A percentile compares a stretch with the other conserved stretches of the same genome.
Evolutionary conservation across 2,888 invertebrate genomes (phyloP).

Genomic region (Bellardia pandia): DNA sequence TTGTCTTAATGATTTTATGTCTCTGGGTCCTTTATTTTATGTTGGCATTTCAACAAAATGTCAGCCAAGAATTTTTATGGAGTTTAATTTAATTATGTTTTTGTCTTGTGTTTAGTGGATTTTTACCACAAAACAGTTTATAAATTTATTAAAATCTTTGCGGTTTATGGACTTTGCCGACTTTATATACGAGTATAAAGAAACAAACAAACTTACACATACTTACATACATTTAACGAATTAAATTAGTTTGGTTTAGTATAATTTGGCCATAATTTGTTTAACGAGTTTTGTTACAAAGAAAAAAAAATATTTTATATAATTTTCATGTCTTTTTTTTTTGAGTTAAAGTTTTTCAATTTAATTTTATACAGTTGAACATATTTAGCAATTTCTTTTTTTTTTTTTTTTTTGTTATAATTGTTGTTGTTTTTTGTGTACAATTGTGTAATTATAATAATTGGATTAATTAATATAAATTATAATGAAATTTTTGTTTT

Average conservation of each 20-base stretch:
- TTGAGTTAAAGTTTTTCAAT: slow-evolving; percentile 8
- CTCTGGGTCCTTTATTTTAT: background rate
- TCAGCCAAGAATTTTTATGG: slow-evolving; percentile 35
- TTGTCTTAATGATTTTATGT: slow-evolving; percentile 42
- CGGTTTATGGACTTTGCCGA: background rate
- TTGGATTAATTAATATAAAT: slow-evolving; percentile 62
- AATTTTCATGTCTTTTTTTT: slow-evolving; percentile 2
- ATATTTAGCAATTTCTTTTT: slow-evolving; percentile 7
- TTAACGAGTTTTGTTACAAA: background rate
- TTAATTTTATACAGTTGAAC: background rate
- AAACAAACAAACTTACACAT: background rate
- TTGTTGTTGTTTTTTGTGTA: background rate
- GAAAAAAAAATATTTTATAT: background rate
- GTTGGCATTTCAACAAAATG: slow-evolving; percentile 4
- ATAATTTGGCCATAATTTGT: slow-evolving; percentile 23
- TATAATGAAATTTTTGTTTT: slow-evolving; percentile 29
- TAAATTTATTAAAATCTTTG: slow-evolving; percentile 42
- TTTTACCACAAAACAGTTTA: slow-evolving; percentile 8
- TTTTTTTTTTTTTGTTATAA: too few relatives aligned
- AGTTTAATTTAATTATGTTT: slow-evolving; percentile 33
- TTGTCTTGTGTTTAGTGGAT: background rate
- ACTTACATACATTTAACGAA: background rate
- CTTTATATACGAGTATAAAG: background rate
- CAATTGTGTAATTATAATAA: slow-evolving; percentile 48
- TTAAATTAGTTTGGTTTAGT: slow-evolving; percentile 2